Conservation (phyloP, 2,797 vertebrate species). For the Enteromius paludinosus region DNA sequence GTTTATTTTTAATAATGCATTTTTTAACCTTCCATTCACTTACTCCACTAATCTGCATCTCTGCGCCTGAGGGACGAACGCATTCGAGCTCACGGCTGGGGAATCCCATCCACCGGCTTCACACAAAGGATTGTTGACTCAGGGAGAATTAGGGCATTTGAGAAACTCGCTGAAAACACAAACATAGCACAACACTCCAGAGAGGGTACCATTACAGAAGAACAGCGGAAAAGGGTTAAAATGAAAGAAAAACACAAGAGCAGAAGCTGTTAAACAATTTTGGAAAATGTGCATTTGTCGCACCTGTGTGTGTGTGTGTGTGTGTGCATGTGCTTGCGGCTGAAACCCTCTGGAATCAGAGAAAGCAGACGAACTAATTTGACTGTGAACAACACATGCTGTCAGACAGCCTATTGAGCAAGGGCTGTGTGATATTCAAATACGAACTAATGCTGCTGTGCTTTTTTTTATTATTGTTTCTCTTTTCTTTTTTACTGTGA, state of each 20-base stretch:
- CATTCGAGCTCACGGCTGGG: conserved; percentile 65
- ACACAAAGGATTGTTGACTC: conserved; percentile 61
- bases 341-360: not conserved
- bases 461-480: too few relatives aligned
- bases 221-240: conserved; percentile 51
- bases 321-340: not conserved
- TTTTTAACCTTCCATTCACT: conserved; percentile 57
- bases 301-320: not conserved
- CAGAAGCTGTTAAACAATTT: conserved; percentile 32
- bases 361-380: not conserved
- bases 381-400: not conserved
- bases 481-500: not conserved
- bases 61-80: conserved; percentile 58
- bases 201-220: conserved; percentile 62
- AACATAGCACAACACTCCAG: conserved; percentile 61
- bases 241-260: conserved; percentile 52
- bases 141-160: conserved; percentile 64
- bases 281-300: not conserved
- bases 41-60: conserved; percentile 66
- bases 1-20: conserved; percentile 67
- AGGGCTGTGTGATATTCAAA: not conserved
- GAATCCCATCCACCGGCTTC: conserved; percentile 48
- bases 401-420: not conserved
- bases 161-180: conserved; percentile 55
- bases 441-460: not conserved